Evolutionary conservation across 92 coral and sea anemone genomes (phyloP), one percentile per base, ranked within the genome.

Genomic region (Blastomussa wellsi): DNA sequence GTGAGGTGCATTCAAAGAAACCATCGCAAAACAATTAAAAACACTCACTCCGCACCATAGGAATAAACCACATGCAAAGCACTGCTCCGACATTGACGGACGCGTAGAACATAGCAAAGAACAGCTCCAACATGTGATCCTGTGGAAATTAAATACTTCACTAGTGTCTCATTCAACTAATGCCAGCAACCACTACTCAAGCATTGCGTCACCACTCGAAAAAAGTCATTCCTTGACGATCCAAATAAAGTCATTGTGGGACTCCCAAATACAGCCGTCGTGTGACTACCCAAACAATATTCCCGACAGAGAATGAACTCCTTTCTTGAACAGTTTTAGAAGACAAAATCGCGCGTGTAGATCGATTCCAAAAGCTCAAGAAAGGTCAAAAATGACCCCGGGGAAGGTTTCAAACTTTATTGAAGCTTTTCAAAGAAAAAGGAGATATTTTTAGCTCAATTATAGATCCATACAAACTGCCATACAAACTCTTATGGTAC

Each of bases 51-150:
- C 95, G 89, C 74, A 94, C 90, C 79, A 94, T 92, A 60, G 95
- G 95, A 62, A 94, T 88, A 41, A 94, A 94, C 89, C 91, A 94
- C 98, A 94, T 94, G 94, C 98, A 94, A 42, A 94, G 85, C 81
- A 86, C 91, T 20, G 95, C 98, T 17, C 98, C 98, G 24, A 94
- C 95, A 66, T 94, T 94, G 79, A 94, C 98, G 22, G 98, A 94
- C 2, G 98, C 98, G 75, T 94, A 94, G 68, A 94, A 94, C 98
- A 94, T 94, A 71, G 95, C 98, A 65, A 94, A 94, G 80, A 94
- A 94, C 88, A 92, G 74, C 77, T 92, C 95, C 35, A 94, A 62
- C 52, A 94, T 62, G 66, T 94, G 98, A 49, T 89, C 88, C 93
- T 91, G 77, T 22, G 36, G 44, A 66, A 68, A 59, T 0, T 5